phyloP scores from a whole-genome alignment of 2,888 invertebrate genomes.

The Cryptophagus acutangulus region DNA sequence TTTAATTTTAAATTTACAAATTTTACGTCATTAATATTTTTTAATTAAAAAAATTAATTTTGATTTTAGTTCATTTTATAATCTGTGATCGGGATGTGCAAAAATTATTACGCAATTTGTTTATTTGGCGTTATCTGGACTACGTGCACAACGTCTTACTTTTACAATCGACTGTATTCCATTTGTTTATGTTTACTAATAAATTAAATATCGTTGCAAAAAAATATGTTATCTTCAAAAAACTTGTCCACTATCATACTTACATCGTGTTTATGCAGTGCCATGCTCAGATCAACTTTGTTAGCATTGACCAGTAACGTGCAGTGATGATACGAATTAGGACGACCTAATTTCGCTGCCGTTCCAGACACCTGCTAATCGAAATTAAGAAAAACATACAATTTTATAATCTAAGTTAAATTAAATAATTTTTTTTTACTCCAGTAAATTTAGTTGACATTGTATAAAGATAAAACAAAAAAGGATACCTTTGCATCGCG shows the following conservation, averaged over 20 bases:
- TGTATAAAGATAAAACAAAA: too few species aligned
- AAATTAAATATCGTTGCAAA: too few species aligned
- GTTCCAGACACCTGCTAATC: constrained; percentile 83
- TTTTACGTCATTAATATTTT: too few species aligned
- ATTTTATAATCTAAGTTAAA: neutral
- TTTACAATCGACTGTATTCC: too few species aligned
- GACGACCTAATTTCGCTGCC: constrained; percentile 83
- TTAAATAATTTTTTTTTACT: neutral
- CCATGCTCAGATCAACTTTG: constrained; percentile 66
- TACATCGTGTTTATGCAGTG: constrained; percentile 72
- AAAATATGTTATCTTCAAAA: neutral
- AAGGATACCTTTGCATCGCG: constrained; percentile 70
- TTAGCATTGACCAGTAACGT: constrained; percentile 87
- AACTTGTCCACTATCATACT: constrained; percentile 40
- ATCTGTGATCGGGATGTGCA: too few species aligned
- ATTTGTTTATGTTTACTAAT: too few species aligned
- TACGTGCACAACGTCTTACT: too few species aligned
- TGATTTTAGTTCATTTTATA: too few species aligned
- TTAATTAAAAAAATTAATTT: too few species aligned
- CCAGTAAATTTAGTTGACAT: neutral
- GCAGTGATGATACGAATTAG: constrained; percentile 95
- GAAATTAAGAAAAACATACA: constrained; percentile 28
- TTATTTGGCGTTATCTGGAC: too few species aligned
- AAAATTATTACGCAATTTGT: too few species aligned
- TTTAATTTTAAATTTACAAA: too few species aligned